phyloP scores from a whole-genome alignment of 1,140 invertebrate genomes.

The Drosophila elegans region DNA sequence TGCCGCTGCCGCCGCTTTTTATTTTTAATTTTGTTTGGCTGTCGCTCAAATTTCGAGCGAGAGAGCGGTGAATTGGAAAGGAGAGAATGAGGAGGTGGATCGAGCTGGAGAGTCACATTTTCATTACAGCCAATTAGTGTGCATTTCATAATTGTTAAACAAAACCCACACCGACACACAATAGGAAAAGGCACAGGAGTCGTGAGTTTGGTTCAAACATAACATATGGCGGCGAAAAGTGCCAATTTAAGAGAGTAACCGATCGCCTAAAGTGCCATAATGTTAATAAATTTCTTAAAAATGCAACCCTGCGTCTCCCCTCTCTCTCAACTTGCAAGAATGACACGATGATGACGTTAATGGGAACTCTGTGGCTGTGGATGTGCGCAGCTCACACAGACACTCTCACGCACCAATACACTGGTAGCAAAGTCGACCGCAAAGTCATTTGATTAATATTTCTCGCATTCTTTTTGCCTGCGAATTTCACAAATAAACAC shows the following conservation, averaged over 20 bases:
- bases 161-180: constrained; percentile 53
- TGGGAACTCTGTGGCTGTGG: constrained; percentile 68
- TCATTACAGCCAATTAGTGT: constrained; percentile 84
- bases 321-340: constrained; percentile 61
- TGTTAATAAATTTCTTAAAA: constrained; percentile 58
- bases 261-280: constrained; percentile 28
- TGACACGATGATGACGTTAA: constrained; percentile 84
- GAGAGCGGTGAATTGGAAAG: constrained; percentile 21
- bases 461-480: constrained; percentile 50
- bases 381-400: constrained; percentile 65
- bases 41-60: constrained; percentile 60
- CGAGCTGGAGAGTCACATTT: constrained; percentile 61
- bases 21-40: constrained; percentile 79
- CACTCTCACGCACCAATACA: constrained; percentile 48
- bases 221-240: constrained; percentile 67
- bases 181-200: constrained; percentile 29
- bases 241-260: constrained; percentile 1
- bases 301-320: constrained; percentile 74
- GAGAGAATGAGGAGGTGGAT: constrained; percentile 5
- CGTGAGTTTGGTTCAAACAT: constrained; percentile 47
- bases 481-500: constrained; percentile 80
- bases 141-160: constrained; percentile 84
- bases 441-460: constrained; percentile 82
- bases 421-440: constrained; percentile 65
- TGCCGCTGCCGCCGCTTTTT: constrained; percentile 66